Conservation (phyloP, 2,113 vertebrate species). For the Aldabrachelys gigantea region DNA sequence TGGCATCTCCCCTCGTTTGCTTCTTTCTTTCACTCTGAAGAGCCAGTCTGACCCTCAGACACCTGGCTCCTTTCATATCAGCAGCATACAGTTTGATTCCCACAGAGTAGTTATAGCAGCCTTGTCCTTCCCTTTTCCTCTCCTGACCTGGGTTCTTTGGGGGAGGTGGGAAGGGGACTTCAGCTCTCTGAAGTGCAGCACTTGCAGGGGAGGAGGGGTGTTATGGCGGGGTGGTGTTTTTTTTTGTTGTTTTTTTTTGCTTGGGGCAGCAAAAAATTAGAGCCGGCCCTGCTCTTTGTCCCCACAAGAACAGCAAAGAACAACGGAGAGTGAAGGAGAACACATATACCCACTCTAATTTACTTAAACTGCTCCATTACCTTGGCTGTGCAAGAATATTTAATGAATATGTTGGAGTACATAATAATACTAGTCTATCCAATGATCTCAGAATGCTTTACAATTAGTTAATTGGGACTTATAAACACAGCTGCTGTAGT, state of each 20-base stretch:
- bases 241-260: too few relatives aligned
- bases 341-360: accelerated
- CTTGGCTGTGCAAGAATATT: not conserved
- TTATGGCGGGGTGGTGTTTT: accelerated
- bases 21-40: not conserved
- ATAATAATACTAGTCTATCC: not conserved
- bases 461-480: not conserved
- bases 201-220: too few relatives aligned
- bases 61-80: not conserved
- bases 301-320: not conserved
- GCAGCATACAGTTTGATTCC: not conserved
- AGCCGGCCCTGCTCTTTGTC: not conserved
- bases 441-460: not conserved
- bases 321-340: not conserved
- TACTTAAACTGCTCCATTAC: not conserved
- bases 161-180: not conserved
- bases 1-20: not conserved
- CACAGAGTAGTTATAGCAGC: slow-evolving; percentile 9
- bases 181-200: not conserved
- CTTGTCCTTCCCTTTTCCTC: not conserved
- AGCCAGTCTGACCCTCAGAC: not conserved
- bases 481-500: not conserved
- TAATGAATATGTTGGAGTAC: not conserved
- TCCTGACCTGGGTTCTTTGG: not conserved
- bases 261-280: too few relatives aligned